phyloP scores from a whole-genome alignment of 1,140 invertebrate species.

The Drosophila mayri region DNA sequence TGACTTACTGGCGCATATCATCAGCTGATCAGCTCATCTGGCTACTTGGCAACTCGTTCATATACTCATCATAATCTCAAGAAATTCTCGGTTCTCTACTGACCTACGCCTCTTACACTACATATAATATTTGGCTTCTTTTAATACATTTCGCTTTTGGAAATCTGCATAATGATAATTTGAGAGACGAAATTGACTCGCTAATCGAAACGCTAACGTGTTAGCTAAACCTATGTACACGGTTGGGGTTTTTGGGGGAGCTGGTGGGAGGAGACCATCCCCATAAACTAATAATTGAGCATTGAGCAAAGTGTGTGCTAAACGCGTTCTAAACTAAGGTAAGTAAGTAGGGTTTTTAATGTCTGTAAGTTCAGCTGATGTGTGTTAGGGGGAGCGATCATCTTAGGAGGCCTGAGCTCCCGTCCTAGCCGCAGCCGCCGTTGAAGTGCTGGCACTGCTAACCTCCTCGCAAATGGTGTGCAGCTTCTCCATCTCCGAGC shows the following conservation, averaged over 20 bases:
- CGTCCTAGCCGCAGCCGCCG: slow-evolving; percentile 46
- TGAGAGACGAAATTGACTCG: slow-evolving; percentile 78
- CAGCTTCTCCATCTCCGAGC: slow-evolving; percentile 79
- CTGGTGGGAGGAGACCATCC: slow-evolving; percentile 1
- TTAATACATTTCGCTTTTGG: slow-evolving; percentile 69
- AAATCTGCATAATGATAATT: slow-evolving; percentile 64
- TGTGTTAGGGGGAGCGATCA: slow-evolving; percentile 17
- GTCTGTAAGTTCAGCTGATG: slow-evolving; percentile 54
- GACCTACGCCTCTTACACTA: slow-evolving; percentile 65
- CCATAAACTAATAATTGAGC: slow-evolving; percentile 53
- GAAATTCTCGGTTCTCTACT: slow-evolving; percentile 58
- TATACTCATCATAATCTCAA: slow-evolving; percentile 74
- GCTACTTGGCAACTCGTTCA: slow-evolving; percentile 74
- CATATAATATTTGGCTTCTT: slow-evolving; percentile 80
- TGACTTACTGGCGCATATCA: slow-evolving; percentile 63
- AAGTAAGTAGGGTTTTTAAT: slow-evolving; percentile 38
- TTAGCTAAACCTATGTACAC: slow-evolving; percentile 73
- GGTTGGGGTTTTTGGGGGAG: slow-evolving; percentile 40
- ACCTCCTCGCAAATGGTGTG: slow-evolving; percentile 84
- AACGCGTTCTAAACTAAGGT: slow-evolving; percentile 62
- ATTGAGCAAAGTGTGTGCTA: slow-evolving; percentile 75
- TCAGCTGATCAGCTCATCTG: slow-evolving; percentile 40
- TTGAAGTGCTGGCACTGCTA: slow-evolving; percentile 66
- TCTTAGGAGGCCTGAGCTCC: slow-evolving; percentile 55
- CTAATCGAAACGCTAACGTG: slow-evolving; percentile 56